Conservation (phyloP, 2,888 invertebrate genomes). For the Beris chalybata region DNA sequence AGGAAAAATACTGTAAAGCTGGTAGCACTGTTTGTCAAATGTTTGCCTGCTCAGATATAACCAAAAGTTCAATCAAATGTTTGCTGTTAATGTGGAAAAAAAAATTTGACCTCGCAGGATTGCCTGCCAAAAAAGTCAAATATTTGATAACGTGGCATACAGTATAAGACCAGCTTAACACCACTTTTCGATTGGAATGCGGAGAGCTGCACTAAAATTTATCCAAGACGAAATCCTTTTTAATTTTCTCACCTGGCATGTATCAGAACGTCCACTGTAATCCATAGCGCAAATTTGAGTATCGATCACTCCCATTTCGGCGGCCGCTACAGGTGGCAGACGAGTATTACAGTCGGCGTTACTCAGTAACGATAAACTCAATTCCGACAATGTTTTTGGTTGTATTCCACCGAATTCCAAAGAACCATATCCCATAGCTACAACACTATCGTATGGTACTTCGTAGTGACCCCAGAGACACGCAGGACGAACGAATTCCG, state of each 20-base stretch:
- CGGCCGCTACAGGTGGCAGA: conserved; percentile 42
- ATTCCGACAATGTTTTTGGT: conserved; percentile 50
- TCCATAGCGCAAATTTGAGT: conserved; percentile 53
- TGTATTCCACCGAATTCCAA: conserved; percentile 54
- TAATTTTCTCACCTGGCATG: conserved; percentile 47
- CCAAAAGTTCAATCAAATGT: too few species aligned
- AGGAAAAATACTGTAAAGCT: too few species aligned
- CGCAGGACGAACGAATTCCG: conserved; percentile 58
- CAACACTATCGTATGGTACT: conserved; percentile 55
- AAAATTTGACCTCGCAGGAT: too few species aligned
- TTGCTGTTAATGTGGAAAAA: too few species aligned
- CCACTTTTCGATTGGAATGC: too few species aligned
- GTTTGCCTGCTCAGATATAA: too few species aligned
- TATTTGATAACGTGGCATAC: too few species aligned
- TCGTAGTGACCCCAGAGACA: conserved; percentile 58
- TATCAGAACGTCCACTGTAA: conserved; percentile 47
- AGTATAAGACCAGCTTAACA: too few species aligned
- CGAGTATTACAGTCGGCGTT: conserved; percentile 48
- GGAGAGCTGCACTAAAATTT: too few species aligned
- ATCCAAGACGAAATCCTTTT: conserved; percentile 39
- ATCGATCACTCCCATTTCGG: neutral
- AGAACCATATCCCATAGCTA: conserved; percentile 67
- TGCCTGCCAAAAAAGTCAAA: too few species aligned
- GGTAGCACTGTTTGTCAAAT: too few species aligned
- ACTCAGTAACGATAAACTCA: conserved; percentile 49